Evolutionary conservation across 2,888 invertebrate species (phyloP).

Genomic region (Anodontia alba): DNA sequence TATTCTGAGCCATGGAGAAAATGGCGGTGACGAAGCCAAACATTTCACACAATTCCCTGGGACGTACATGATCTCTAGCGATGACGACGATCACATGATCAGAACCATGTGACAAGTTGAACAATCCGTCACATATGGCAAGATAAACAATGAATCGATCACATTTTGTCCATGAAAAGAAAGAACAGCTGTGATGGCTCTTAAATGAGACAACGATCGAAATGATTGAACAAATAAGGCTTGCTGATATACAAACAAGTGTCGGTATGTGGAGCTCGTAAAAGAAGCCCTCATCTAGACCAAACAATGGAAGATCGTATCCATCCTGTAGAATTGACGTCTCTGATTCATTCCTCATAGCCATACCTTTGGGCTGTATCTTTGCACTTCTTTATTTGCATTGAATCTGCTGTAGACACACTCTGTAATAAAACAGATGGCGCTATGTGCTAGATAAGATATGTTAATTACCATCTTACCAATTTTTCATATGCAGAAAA

Average conservation of each 20-base stretch:
- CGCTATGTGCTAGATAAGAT: no score
- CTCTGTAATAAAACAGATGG: no score
- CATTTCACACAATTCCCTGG: neutral
- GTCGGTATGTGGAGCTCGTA: neutral
- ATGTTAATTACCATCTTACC: no score
- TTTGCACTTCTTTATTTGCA: no score
- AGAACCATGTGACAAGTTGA: neutral
- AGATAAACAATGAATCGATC: neutral
- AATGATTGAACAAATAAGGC: neutral
- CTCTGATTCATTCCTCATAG: neutral
- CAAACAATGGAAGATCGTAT: conserved; percentile 1
- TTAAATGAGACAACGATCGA: neutral
- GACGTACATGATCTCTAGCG: neutral
- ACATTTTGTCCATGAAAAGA: conserved; percentile 11
- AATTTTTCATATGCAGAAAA: no score
- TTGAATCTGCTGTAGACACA: no score
- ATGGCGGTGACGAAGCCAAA: neutral
- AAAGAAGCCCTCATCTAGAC: neutral
- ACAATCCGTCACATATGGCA: neutral
- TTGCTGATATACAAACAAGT: neutral
- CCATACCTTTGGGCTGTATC: no score
- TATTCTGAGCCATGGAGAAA: neutral
- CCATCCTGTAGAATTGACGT: neutral
- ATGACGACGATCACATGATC: neutral
- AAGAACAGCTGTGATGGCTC: neutral